These are phyloP conservation scores for Colistium nudipinnis DNA, from an alignment of 2,113 vertebrate species.

Conservation along the genomic window DNA sequence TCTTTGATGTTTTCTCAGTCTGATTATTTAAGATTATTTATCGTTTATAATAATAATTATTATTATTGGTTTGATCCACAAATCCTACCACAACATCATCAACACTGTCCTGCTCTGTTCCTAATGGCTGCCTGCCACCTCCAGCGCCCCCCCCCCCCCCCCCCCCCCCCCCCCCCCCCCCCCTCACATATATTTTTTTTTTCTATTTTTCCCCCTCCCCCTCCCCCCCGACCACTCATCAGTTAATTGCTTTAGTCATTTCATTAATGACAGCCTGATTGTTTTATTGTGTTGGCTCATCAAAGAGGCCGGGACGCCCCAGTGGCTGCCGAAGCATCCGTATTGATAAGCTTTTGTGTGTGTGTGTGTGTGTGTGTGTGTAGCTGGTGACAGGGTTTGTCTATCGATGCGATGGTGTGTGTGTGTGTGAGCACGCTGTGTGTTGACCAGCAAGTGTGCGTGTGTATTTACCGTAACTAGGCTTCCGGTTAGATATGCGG, in stretches of 20 bases:
- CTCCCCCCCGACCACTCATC: constrained; percentile 15
- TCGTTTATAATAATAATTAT: too few relatives aligned
- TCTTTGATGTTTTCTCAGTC: too few relatives aligned
- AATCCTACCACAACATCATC: constrained; percentile 17
- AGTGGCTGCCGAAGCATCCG: constrained; percentile 71
- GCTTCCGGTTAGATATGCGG: too few relatives aligned
- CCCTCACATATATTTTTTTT: too few relatives aligned
- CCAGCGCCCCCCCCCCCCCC: background rate
- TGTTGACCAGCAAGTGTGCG: constrained; percentile 25
- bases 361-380: constrained; percentile 37
- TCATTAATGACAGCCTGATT: constrained; percentile 79
- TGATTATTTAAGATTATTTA: too few relatives aligned
- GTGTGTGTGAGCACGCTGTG: constrained; percentile 32
- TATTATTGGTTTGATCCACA: background rate
- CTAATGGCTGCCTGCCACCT: constrained; percentile 9
- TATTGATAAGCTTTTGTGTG: constrained; percentile 78
- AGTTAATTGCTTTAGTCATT: constrained; percentile 77
- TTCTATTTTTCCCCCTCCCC: constrained; percentile 1
- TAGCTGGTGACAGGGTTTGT: constrained; percentile 23
- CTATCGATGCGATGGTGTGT: constrained; percentile 16
- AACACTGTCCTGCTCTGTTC: background rate
- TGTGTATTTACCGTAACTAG: too few relatives aligned
- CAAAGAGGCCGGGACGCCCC: constrained; percentile 71
- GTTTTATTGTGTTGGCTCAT: constrained; percentile 79
- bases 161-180: background rate